These are phyloP conservation scores for Cyrtonyx montezumae DNA, from an alignment of 2,113 vertebrate genomes.

Conservation along the genomic window DNA sequence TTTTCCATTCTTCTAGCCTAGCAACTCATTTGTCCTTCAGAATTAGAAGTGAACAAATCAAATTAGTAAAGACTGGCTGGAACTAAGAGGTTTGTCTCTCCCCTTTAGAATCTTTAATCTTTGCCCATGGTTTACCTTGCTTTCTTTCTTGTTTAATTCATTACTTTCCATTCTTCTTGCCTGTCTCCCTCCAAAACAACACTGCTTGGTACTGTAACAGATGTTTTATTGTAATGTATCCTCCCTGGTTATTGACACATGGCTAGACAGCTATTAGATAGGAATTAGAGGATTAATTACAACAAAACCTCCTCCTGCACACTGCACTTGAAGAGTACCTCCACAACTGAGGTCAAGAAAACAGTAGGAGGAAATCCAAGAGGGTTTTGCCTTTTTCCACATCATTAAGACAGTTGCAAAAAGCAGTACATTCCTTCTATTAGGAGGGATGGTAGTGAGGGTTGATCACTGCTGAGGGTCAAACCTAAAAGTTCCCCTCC, in stretches of 20 bases:
- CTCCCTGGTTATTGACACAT: conserved; percentile 39
- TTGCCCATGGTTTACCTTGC: neutral
- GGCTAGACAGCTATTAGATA: conserved; percentile 47
- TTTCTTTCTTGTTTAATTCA: neutral
- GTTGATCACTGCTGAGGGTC: neutral
- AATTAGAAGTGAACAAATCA: neutral
- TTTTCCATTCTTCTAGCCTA: neutral
- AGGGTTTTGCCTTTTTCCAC: neutral
- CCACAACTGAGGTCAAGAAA: neutral
- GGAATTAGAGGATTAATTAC: conserved; percentile 50
- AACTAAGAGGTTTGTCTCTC: neutral
- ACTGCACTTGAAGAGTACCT: neutral
- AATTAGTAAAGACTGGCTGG: neutral
- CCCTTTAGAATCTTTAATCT: neutral
- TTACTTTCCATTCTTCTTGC: neutral
- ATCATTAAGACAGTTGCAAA: neutral
- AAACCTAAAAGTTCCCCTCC: neutral
- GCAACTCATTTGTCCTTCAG: neutral
- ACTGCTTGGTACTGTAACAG: neutral
- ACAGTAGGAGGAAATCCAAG: neutral
- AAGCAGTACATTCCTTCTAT: neutral
- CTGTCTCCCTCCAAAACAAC: neutral
- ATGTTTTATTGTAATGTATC: neutral
- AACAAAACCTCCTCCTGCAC: neutral
- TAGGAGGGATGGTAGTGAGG: neutral